These are phyloP conservation scores for Lagenorhynchus albirostris DNA, from an alignment of 2,113 vertebrate genomes.

Conservation along the genomic window DNA sequence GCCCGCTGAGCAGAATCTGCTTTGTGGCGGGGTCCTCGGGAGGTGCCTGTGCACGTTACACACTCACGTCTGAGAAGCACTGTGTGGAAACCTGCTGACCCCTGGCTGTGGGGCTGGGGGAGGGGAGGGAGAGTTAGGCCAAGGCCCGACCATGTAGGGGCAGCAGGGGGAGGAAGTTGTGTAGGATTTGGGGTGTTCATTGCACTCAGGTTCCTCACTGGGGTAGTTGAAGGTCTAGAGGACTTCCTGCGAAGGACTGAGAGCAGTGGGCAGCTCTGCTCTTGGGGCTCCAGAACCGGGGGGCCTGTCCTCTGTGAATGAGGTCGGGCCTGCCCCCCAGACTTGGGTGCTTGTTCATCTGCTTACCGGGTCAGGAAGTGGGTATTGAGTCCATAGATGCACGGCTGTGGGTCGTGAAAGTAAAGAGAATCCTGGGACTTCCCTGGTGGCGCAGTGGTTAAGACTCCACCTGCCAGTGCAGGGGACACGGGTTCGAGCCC, in stretches of 20 bases:
- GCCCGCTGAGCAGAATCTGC: neutral
- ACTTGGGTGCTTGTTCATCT: neutral
- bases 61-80: neutral
- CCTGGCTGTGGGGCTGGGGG: accelerated
- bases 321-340: no score
- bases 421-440: neutral
- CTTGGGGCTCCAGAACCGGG: neutral
- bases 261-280: neutral
- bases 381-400: neutral
- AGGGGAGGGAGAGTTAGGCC: neutral
- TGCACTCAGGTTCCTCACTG: neutral
- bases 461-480: no score
- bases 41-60: accelerated
- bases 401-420: neutral
- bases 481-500: no score
- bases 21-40: no score
- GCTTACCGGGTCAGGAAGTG: neutral
- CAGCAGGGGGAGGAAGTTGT: accelerated
- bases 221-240: neutral
- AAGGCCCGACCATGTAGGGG: neutral
- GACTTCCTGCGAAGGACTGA: neutral
- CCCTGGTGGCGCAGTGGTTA: no score
- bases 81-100: neutral
- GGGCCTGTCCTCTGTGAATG: neutral
- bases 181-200: neutral